phyloP scores from a whole-genome alignment of 2,888 invertebrate species.

The Alloplasta piceator region DNA sequence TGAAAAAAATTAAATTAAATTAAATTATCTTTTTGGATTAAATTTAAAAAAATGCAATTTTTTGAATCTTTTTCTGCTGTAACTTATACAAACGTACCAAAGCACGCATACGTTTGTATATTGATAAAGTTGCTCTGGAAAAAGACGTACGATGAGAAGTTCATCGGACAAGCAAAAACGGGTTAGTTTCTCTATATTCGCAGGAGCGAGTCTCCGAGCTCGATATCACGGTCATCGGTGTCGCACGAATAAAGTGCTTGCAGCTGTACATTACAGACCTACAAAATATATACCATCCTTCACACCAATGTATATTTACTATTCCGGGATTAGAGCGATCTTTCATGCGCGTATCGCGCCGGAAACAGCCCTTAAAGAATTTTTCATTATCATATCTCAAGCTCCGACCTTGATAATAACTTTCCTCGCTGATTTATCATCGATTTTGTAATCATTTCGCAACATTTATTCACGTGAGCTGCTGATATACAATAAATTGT shows the following conservation, averaged over 20 bases:
- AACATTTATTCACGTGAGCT: no score
- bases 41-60: no score
- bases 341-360: slow-evolving; percentile 12
- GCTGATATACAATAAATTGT: no score
- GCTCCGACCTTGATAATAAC: slow-evolving; percentile 59
- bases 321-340: slow-evolving; percentile 14
- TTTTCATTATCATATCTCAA: slow-evolving; percentile 46
- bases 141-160: slow-evolving; percentile 7
- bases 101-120: background rate
- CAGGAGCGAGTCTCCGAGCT: background rate
- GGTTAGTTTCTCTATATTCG: slow-evolving; percentile 39
- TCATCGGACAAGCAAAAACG: slow-evolving; percentile 39
- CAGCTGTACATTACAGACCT: background rate
- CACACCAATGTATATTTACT: slow-evolving; percentile 9
- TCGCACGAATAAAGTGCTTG: slow-evolving; percentile 53
- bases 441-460: background rate
- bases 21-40: no score
- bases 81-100: background rate
- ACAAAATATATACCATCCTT: background rate
- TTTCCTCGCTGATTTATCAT: slow-evolving; percentile 20
- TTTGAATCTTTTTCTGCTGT: background rate
- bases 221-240: slow-evolving; percentile 60
- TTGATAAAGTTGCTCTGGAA: slow-evolving; percentile 52
- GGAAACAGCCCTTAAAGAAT: slow-evolving; percentile 47
- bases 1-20: no score